Evolutionary conservation across 1,140 invertebrate genomes (phyloP), one percentile per base, ranked within the genome.

Genomic region (Drosophila murphyi): DNA sequence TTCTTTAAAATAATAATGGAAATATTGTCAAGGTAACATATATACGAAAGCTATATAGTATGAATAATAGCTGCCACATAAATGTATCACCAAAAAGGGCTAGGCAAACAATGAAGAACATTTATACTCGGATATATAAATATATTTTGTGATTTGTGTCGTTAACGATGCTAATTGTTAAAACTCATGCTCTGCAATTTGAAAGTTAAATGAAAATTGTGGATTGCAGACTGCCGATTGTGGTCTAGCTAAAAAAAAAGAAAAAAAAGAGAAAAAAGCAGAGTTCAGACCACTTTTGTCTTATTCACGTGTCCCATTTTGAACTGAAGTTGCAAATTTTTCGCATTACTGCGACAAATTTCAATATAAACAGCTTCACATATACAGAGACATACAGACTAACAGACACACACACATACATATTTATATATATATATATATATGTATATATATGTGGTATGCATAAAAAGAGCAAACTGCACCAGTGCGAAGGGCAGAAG

Each of bases 251-350:
- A 20, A 41, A 41, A 3, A 41, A 41, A 5, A 39, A 41, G 2
- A 10, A 6, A 41, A 3, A 3, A 41, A 7, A 41, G 2, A 10
- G 39, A 41, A 41, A 3, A 41, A 10, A 41, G 39, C 8, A 41
- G 39, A 41, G 8, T 10, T 41, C 39, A 43, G 2, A 43, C 39
- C 39, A 43, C 39, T 43, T n/a, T 43, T 43, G 39, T 20, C 35
- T 39, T n/a, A 28, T 12, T 55, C 60, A 60, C 78, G 60, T 76
- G 78, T 63, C 45, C 62, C 67, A 80, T 81, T 60, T 55, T 63
- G 62, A 76, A 80, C 51, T 34, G 37, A 60, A 80, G 76, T 62
- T 79, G 64, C 65, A 80, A 61, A 62, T 64, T 67, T 70, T 75
- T 67, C 10, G n/a, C 32, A 68, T 69, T 55, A n/a, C 48, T 52